phyloP scores from a whole-genome alignment of 2,888 invertebrate genomes.

The Malthinus flaveolus region DNA sequence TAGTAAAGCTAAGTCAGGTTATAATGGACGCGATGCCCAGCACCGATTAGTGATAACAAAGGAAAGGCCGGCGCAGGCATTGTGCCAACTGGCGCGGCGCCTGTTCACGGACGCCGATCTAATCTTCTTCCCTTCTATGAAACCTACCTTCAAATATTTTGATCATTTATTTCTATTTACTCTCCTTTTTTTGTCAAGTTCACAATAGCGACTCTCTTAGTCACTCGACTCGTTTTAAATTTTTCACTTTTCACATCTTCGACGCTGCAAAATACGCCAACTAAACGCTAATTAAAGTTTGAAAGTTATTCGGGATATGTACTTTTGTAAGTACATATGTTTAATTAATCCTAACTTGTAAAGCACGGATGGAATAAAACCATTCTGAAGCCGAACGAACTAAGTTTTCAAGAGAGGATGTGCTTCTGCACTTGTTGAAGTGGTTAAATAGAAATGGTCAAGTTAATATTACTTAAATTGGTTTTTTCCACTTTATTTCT shows the following conservation, averaged over 20 bases:
- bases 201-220: background rate
- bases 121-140: slow-evolving; percentile 18
- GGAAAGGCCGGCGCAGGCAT: slow-evolving; percentile 32
- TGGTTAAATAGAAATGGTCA: too few species aligned
- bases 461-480: too few species aligned
- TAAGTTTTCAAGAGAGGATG: too few species aligned
- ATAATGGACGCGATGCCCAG: slow-evolving; percentile 27
- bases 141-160: slow-evolving; percentile 13
- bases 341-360: too few species aligned
- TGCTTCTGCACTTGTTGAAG: too few species aligned
- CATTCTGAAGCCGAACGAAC: too few species aligned
- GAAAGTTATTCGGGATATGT: background rate
- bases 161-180: slow-evolving; percentile 21
- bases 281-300: background rate
- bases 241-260: slow-evolving; percentile 1
- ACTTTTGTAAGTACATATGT: too few species aligned
- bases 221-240: background rate
- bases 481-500: too few species aligned
- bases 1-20: slow-evolving; percentile 21
- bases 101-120: slow-evolving; percentile 36
- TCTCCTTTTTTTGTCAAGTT: background rate
- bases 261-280: too few species aligned
- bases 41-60: slow-evolving; percentile 30
- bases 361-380: too few species aligned
- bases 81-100: slow-evolving; percentile 40